phyloP scores from a whole-genome alignment of 1,140 invertebrate genomes.

The Megalonaias nervosa region DNA sequence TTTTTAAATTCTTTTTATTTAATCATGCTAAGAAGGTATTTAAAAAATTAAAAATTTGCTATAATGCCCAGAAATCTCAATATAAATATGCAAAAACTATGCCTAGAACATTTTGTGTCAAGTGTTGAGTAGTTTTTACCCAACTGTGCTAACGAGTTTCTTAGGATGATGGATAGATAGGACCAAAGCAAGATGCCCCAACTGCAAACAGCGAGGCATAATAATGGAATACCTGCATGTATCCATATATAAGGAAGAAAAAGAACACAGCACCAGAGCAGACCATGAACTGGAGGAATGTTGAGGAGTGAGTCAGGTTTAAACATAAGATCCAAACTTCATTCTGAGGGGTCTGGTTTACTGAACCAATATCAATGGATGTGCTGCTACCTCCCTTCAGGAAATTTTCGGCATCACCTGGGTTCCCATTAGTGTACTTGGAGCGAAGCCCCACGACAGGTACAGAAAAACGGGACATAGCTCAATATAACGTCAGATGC shows the following conservation, averaged over 20 bases:
- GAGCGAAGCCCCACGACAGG: too few species aligned
- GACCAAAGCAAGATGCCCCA: not conserved
- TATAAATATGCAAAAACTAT: not conserved
- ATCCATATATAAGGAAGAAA: slow-evolving; percentile 92
- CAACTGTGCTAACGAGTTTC: not conserved
- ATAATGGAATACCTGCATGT: slow-evolving; percentile 80
- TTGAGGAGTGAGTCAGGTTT: slow-evolving; percentile 78
- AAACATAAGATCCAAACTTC: slow-evolving; percentile 81
- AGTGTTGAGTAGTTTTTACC: not conserved
- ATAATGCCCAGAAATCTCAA: not conserved
- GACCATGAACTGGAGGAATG: slow-evolving; percentile 81
- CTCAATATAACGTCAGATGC: too few species aligned
- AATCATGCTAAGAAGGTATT: not conserved
- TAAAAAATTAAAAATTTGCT: not conserved
- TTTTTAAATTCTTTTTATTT: too few species aligned
- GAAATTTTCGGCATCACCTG: too few species aligned
- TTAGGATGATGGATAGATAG: not conserved
- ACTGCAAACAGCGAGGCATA: not conserved
- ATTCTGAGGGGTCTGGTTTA: not conserved
- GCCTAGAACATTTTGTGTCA: not conserved
- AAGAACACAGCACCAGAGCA: slow-evolving; percentile 87
- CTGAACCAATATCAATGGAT: too few species aligned
- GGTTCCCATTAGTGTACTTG: too few species aligned
- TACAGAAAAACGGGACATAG: too few species aligned
- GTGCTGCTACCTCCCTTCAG: too few species aligned